These are phyloP conservation scores for Sinelater perroti DNA, from an alignment of 2,888 invertebrate genomes.

Conservation along the genomic window DNA sequence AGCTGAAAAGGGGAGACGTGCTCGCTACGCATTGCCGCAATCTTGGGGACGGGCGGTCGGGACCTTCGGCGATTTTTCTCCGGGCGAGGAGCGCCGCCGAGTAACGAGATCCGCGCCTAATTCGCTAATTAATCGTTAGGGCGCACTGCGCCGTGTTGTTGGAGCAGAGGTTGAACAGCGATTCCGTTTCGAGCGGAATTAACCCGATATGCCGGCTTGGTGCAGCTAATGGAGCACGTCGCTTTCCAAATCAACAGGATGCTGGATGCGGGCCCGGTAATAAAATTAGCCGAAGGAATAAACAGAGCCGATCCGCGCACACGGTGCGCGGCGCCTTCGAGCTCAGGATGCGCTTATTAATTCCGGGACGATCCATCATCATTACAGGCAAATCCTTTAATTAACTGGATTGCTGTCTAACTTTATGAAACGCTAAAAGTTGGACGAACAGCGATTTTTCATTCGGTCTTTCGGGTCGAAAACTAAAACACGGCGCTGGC, in stretches of 20 bases:
- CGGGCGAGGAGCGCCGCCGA: no score
- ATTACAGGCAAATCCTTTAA: conserved; percentile 55
- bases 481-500: conserved; percentile 21
- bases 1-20: not conserved
- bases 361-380: conserved; percentile 54
- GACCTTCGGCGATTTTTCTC: no score
- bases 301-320: conserved; percentile 27
- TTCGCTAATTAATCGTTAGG: no score
- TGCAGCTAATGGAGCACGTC: not conserved
- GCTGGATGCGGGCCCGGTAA: conserved; percentile 4
- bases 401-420: conserved; percentile 54
- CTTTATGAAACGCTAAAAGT: conserved; percentile 51
- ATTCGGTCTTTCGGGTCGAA: conserved; percentile 36
- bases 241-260: conserved; percentile 5
- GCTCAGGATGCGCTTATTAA: conserved; percentile 49
- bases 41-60: no score
- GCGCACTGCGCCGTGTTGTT: no score
- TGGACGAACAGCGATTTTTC: conserved; percentile 47
- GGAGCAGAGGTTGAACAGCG: not conserved
- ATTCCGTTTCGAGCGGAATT: not conserved
- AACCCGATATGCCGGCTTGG: not conserved
- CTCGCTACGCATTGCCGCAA: no score
- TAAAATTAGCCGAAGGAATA: conserved; percentile 29
- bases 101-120: no score
- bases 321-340: conserved; percentile 22